Percentiles rank a stretch among this genome's conserved stretches.
Evolutionary conservation across 2,888 invertebrate genomes (phyloP).

Genomic region (Vannuccia rotundouncinata): DNA sequence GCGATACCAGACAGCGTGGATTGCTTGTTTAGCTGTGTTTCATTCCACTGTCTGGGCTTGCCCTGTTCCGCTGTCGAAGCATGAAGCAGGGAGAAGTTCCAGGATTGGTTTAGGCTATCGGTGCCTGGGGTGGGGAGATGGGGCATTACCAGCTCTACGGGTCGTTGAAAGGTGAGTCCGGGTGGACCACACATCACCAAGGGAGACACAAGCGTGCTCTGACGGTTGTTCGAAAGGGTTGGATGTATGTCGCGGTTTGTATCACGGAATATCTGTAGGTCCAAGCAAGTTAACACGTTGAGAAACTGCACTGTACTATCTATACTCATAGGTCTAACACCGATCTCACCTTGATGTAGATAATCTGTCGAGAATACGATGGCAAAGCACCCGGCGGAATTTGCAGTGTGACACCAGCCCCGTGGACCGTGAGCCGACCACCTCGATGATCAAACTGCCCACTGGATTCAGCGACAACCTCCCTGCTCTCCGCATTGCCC

Average conservation of each 20-base stretch:
- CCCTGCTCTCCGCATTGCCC: neutral
- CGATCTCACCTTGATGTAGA: neutral
- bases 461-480: neutral
- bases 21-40: neutral
- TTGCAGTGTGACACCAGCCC: neutral
- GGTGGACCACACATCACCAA: slow-evolving; percentile 93
- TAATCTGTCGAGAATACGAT: neutral
- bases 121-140: slow-evolving; percentile 60
- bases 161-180: slow-evolving; percentile 75
- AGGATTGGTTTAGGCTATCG: slow-evolving; percentile 48
- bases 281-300: no score
- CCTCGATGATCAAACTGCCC: neutral
- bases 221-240: neutral
- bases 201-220: slow-evolving; percentile 73
- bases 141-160: slow-evolving; percentile 82
- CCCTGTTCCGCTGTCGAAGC: neutral
- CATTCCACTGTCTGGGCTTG: neutral
- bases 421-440: neutral
- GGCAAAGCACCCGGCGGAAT: slow-evolving; percentile 31
- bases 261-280: neutral
- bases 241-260: neutral
- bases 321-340: no score
- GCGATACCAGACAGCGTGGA: neutral
- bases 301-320: no score
- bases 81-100: slow-evolving; percentile 58